Evolutionary conservation across 2,113 vertebrate genomes (phyloP).

Genomic region (Dasyurus viverrinus): DNA sequence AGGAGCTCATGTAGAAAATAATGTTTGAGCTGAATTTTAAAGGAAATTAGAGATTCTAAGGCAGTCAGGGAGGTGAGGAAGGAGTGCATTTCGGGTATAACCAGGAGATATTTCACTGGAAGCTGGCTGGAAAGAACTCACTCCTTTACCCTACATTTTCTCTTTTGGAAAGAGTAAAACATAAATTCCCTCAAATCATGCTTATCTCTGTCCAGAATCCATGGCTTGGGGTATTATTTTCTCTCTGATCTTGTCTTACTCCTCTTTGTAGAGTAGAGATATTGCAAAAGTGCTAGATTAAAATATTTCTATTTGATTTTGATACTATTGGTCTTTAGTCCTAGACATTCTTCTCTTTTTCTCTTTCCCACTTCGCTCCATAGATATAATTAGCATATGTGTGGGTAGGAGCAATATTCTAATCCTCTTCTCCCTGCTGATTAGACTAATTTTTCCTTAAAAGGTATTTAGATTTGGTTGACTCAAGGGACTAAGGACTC

Average conservation of each 20-base stretch:
- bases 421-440: not conserved
- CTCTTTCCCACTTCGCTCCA: no score
- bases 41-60: not conserved
- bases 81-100: not conserved
- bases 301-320: not conserved
- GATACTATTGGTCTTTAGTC: not conserved
- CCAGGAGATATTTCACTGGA: not conserved
- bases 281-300: not conserved
- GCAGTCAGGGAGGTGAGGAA: not conserved
- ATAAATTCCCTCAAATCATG: not conserved
- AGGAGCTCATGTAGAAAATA: not conserved
- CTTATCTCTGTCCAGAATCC: not conserved
- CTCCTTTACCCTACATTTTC: not conserved
- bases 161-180: not conserved
- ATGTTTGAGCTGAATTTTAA: not conserved
- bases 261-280: not conserved
- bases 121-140: not conserved
- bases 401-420: not conserved
- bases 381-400: no score
- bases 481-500: not conserved
- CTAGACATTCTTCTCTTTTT: not conserved
- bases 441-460: not conserved
- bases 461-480: not conserved
- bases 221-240: not conserved
- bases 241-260: not conserved